These are phyloP conservation scores for Zosterops borbonicus DNA, from an alignment of 2,113 vertebrate genomes.

Conservation along the genomic window DNA sequence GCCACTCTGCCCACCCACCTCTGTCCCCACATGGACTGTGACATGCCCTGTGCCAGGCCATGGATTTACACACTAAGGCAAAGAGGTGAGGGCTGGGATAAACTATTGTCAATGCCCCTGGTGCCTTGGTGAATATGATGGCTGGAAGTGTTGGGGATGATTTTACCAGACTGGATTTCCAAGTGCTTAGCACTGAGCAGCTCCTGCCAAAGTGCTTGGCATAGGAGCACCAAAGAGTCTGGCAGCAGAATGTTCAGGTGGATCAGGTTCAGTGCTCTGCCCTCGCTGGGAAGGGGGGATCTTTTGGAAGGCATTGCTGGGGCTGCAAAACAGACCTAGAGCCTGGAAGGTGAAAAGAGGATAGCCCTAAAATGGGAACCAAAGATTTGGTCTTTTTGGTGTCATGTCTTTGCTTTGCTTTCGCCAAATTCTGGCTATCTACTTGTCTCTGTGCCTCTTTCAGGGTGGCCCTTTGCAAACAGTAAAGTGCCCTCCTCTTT, in stretches of 20 bases:
- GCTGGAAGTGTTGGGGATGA: background rate
- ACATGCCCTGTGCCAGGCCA: background rate
- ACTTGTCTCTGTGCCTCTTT: background rate
- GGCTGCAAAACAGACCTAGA: background rate
- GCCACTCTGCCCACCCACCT: background rate
- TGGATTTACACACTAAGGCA: background rate
- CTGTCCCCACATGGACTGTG: rapidly evolving
- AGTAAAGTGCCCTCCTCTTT: background rate
- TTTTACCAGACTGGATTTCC: background rate
- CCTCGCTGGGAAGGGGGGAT: background rate
- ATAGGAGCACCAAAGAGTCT: background rate
- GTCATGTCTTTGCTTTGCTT: background rate
- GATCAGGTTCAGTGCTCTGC: background rate
- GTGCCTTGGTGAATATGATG: background rate
- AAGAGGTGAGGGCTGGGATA: background rate
- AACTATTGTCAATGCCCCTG: background rate
- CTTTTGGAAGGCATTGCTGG: background rate
- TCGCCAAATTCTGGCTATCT: background rate
- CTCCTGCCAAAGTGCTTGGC: background rate
- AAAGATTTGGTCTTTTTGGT: background rate
- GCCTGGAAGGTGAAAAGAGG: background rate
- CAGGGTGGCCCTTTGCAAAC: background rate
- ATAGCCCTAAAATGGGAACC: rapidly evolving
- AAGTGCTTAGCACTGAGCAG: background rate
- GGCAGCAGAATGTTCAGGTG: background rate